These are phyloP conservation scores for Tenualosa ilisha DNA, from an alignment of 2,797 vertebrate genomes.

Conservation along the genomic window DNA sequence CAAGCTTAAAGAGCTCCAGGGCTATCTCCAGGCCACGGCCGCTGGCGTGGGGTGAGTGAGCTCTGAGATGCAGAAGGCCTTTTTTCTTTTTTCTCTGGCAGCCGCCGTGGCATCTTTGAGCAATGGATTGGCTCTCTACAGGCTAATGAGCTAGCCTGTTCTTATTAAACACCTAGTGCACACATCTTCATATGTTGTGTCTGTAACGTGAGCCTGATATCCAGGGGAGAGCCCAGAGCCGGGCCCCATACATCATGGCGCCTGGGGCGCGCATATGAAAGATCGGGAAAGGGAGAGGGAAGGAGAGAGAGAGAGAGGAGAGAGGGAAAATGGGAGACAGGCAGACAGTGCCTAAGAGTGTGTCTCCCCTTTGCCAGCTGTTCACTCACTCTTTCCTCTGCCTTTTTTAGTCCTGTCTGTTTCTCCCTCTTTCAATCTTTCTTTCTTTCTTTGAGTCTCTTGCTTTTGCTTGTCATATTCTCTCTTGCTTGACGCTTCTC, in stretches of 20 bases:
- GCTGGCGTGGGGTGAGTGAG: not conserved
- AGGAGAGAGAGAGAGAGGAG: not conserved
- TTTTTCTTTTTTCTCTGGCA: not conserved
- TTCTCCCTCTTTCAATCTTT: not conserved
- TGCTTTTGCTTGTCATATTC: not conserved
- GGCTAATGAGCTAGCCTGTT: not conserved
- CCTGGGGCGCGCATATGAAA: not conserved
- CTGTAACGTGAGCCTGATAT: not conserved
- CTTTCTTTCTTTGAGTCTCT: not conserved
- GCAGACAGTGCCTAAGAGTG: not conserved
- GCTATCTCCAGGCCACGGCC: not conserved
- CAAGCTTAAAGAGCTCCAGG: not conserved
- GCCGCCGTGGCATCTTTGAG: not conserved
- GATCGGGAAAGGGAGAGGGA: not conserved
- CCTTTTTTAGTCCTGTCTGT: not conserved
- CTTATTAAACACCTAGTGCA: slow-evolving; percentile 12
- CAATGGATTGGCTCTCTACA: not conserved
- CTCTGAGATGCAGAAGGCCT: not conserved
- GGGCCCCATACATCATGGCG: not conserved
- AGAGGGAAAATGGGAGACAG: not conserved
- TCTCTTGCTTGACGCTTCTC: not conserved
- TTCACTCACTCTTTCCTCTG: slow-evolving; percentile 6
- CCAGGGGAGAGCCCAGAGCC: not conserved
- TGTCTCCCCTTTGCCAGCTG: slow-evolving; percentile 21
- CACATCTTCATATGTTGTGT: not conserved